Base-by-base conservation (phyloP, 2,797 vertebrate genomes). In the Clarias laeviceps region DNA sequence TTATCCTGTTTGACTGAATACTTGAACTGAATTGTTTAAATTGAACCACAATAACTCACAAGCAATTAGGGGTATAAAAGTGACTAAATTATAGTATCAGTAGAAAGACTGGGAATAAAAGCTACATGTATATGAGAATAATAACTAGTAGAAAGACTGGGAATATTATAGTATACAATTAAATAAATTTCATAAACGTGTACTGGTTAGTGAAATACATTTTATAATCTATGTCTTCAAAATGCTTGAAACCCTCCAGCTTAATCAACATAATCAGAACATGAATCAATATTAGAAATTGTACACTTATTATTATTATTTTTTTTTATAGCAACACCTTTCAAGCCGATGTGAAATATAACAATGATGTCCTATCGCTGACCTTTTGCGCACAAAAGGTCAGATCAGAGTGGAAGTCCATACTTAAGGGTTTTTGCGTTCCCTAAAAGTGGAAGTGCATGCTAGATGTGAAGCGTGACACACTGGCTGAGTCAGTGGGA, bases 401-500 rank as follows among this genome's bases (percentile, higher is more conserved):
- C 70, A 27, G 40, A 50, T 18, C 70, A 27, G 45, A 17, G 70
- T 73, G 70, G 45, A 54, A 73, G 69, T 73, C 15, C 40, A 27
- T 15, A 17, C 50, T 77, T 29, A 77, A 20, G 29, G 29, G 29
- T 34, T 57, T 77, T 56, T 14, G 29, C 12, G 29, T 34, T 59
- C 24, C 6, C 56, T 11, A 34, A 78, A 61, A 61, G 20, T 78
- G 29, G 54, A 78, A 78, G 54, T 59, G 29, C 29, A 59, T 2
- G 2, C 29, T 11, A 32, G 37, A 61, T 34, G 74, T 77, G 56
- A 77, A 77, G 74, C 11, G 18, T 78, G 74, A 78, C 56, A 76
- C 50, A 22, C 74, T 34, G 54, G 54, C 74, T 59, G 74, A 77
- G 74, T 77, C 74, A 59, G 76, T 24, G 9, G 76, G 56, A 78